phyloP scores from a whole-genome alignment of 1,140 invertebrate species.

The Drosophila willistoni region DNA sequence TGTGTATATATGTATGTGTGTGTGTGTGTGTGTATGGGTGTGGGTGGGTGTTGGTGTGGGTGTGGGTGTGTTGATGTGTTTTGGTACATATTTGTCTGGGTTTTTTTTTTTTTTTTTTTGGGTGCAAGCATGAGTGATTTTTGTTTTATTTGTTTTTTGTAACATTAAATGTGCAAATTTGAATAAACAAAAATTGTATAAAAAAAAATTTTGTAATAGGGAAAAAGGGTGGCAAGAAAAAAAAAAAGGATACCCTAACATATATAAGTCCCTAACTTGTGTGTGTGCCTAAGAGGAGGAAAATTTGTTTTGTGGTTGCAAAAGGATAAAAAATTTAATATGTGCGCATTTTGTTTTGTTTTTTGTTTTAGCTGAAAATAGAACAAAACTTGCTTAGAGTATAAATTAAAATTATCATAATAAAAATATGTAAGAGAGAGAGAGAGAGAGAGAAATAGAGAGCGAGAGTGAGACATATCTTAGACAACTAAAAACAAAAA shows the following conservation, averaged over 20 bases:
- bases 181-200: conserved; percentile 26
- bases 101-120: not conserved
- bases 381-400: conserved; percentile 58
- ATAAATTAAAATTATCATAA: conserved; percentile 16
- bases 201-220: conserved; percentile 15
- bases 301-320: conserved; percentile 17
- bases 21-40: conserved; percentile 22
- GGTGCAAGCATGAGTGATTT: conserved; percentile 63
- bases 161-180: conserved; percentile 10
- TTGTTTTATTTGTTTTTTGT: conserved; percentile 8
- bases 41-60: conserved; percentile 31
- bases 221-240: not conserved
- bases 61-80: conserved; percentile 19
- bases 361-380: conserved; percentile 58
- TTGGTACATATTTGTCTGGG: conserved; percentile 21
- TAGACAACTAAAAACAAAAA: conserved; percentile 22
- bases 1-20: conserved; percentile 30
- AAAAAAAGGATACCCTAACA: conserved; percentile 9
- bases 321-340: conserved; percentile 17
- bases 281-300: conserved; percentile 9
- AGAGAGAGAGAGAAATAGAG: not conserved
- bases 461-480: conserved; percentile 18
- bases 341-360: conserved; percentile 16
- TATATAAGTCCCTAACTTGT: conserved; percentile 7
- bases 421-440: conserved; percentile 15